A percentile compares a stretch with the other conserved stretches of the same genome.
Evolutionary conservation across 2,113 vertebrate species (phyloP).

Genomic region (Alethe diademata): DNA sequence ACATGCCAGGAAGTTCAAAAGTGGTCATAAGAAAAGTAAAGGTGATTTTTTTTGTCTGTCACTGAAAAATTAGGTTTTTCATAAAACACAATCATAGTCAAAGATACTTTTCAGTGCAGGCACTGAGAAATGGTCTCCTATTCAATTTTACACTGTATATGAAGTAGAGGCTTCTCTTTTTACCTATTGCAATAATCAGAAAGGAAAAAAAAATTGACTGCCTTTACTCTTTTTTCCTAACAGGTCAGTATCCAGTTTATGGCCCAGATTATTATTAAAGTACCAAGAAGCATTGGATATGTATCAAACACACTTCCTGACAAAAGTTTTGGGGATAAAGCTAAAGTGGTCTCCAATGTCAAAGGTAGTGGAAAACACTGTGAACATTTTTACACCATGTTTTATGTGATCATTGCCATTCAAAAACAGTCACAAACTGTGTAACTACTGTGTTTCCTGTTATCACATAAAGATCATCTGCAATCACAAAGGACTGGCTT

Average conservation of each 20-base stretch:
- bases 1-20: not conserved
- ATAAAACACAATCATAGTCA: not conserved
- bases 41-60: not conserved
- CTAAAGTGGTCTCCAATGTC: not conserved
- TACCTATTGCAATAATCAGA: not conserved
- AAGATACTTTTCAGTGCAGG: not conserved
- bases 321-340: not conserved
- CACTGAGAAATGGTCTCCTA: not conserved
- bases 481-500: not conserved
- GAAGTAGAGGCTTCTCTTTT: not conserved
- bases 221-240: not conserved
- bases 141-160: not conserved
- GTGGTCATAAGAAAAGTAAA: not conserved
- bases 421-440: not conserved
- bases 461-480: not conserved
- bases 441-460: not conserved
- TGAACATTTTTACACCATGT: not conserved
- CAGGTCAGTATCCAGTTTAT: not conserved
- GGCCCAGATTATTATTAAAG: not conserved
- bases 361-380: not conserved
- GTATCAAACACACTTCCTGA: not conserved
- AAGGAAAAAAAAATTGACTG: not conserved
- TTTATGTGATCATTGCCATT: not conserved
- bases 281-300: not conserved
- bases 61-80: not conserved